Base-by-base conservation (phyloP, 2,113 vertebrate genomes). In the Poicephalus meyeri region DNA sequence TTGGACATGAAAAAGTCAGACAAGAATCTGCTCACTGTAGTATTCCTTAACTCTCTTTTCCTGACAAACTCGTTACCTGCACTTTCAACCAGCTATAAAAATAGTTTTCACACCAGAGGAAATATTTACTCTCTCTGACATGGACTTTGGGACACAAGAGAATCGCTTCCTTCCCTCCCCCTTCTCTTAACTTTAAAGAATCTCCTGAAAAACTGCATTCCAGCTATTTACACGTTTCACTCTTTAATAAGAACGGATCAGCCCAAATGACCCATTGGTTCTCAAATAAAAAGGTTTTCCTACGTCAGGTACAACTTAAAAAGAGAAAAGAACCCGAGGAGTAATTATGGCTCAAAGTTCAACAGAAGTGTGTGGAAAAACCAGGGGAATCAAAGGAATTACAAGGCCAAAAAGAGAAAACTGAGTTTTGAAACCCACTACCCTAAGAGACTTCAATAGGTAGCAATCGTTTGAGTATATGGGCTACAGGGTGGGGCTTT, bases 181-280 rank as follows among this genome's bases (percentile, higher is more conserved):
- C 28, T 61, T 80, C 92, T 83, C 84, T 77, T 79, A 66, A 81
- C 82, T 85, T 85, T 84, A 96, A 97, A 94, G 83, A 89, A 92
- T 95, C 93, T 97, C 94, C 94, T 97, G 96, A 96, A 97, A 97
- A 96, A 95, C 81, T 95, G 85, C 95, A 95, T 94, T 97, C 95
- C 93, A 82, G 95, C 85, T 98, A 97, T 97, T 97, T 98, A 97
- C 97, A 98, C 56, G 49, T 95, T 96, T 92, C 95, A 89, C 80
- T 94, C 93, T 85, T 93, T 52, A 91, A 11, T 83, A 78, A 96
- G 77, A 95, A 93, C 4, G 55, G 81, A 95, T 96, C 88, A 87
- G 85, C 44, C 69, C 94, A 80, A 97, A 69, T 35, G 65, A 97
- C 58, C 80, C 68, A 92, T 49, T 29, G 71, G 88, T 70, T 94